Conservation (phyloP, 2,113 vertebrate species). For the Onychorhynchus coronatus region DNA sequence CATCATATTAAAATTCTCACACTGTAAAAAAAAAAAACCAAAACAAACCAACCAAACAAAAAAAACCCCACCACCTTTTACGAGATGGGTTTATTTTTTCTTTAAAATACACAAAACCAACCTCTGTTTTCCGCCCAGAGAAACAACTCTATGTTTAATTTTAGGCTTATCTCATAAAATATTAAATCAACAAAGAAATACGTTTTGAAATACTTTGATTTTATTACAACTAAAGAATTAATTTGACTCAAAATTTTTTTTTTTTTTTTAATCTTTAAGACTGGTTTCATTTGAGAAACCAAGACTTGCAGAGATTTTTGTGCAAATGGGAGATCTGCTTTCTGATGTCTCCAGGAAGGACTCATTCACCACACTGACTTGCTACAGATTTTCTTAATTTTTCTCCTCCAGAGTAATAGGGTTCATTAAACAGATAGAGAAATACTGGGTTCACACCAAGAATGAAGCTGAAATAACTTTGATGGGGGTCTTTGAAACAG, state of each 20-base stretch:
- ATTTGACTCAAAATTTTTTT: not conserved
- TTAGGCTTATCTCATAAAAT: constrained; percentile 48
- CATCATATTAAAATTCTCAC: not conserved
- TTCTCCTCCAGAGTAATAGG: not conserved
- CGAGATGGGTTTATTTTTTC: not conserved
- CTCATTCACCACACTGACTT: not conserved
- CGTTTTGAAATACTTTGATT: constrained; percentile 19
- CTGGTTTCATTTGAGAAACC: not conserved
- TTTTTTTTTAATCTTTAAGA: not conserved
- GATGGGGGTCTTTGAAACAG: not conserved
- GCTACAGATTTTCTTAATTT: not conserved
- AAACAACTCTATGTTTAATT: constrained; percentile 9
- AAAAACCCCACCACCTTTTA: not conserved
- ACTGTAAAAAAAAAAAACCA: too few relatives aligned
- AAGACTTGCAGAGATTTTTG: not conserved
- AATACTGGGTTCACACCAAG: not conserved
- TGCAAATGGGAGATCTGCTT: not conserved
- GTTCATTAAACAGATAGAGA: not conserved
- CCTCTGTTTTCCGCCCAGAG: not conserved
- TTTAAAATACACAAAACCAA: not conserved
- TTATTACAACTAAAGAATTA: constrained; percentile 34
- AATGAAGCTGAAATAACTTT: not conserved
- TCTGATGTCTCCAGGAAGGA: not conserved
- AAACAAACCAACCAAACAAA: not conserved
- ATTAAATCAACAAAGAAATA: constrained; percentile 31